Base-by-base conservation (phyloP, 1,140 invertebrate species). In the Drosophila orosa region DNA sequence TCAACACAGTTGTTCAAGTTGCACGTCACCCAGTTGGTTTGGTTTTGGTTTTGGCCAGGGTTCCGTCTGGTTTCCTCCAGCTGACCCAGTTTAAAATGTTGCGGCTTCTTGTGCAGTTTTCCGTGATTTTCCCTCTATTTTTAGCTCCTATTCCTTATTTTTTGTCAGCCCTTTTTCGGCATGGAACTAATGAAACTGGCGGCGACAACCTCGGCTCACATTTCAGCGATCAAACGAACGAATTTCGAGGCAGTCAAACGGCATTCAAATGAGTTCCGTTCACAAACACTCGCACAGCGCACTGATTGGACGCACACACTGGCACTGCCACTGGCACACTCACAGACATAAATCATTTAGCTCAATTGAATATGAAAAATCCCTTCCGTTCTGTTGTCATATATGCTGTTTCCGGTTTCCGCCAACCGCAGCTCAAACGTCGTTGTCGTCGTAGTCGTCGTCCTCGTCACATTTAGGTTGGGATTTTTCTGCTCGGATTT, bases 351-450 rank as follows among this genome's bases (percentile, higher is more conserved):
- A 87, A 87, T 87, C 84, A 87, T 87, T 87, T 87, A 89, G 73
- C 76, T 67, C 83, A 87, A 87, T 89, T 84, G 83, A 89, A 87
- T 89, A 87, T 87, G 84, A 90, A 81, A 86, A 90, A 90, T 90
- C 82, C 86, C 77, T 86, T 90, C 87, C 87, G 87, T 85, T 90
- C 78, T 60, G 80, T 87, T 90, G 87, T 90, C 87, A 90, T 90
- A 90, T 90, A 90, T 90, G 87, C 87, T 90, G 87, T 90, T 90
- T 90, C 87, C 87, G 87, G 87, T 68, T 87, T 90, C 87, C 87
- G 87, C 65, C 60, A 79, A 78, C 62, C 83, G 50, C 78, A 84
- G 59, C 83, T 89, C 84, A 89, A 83, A 58, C 68, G 68, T 72
- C 56, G 57, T 60, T 44, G 56, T 63, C 47, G 48, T 22, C 63